A percentile compares a stretch with the other conserved stretches of the same genome.
phyloP scores from a whole-genome alignment of 2,888 invertebrate genomes.

The Subacronicta megacephala region DNA sequence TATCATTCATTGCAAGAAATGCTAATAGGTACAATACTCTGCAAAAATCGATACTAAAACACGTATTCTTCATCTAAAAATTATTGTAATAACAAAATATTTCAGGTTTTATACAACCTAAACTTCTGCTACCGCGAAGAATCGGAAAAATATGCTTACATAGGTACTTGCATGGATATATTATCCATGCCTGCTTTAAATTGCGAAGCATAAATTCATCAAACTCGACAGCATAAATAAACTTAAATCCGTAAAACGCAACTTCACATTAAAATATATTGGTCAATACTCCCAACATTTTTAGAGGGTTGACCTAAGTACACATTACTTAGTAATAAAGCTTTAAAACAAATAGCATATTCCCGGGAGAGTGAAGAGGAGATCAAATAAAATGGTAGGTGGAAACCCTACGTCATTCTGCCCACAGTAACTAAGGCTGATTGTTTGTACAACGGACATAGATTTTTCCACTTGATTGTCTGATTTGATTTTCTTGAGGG shows the following conservation, averaged over 20 bases:
- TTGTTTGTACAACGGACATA: slow-evolving; percentile 87
- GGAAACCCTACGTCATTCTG: slow-evolving; percentile 80
- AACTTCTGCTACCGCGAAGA: too few species aligned
- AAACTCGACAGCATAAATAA: slow-evolving; percentile 9
- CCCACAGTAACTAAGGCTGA: slow-evolving; percentile 86
- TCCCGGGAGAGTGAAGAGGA: slow-evolving; percentile 76
- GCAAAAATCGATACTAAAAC: too few species aligned
- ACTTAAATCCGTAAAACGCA: slow-evolving; percentile 38
- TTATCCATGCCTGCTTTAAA: too few species aligned
- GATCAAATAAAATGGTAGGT: slow-evolving; percentile 79
- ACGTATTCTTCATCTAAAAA: too few species aligned
- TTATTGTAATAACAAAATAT: too few species aligned
- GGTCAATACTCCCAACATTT: slow-evolving; percentile 81
- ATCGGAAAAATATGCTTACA: too few species aligned
- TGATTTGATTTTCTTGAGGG: slow-evolving; percentile 87
- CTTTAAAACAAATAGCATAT: slow-evolving; percentile 87
- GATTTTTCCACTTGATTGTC: slow-evolving; percentile 90
- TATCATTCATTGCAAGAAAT: too few species aligned
- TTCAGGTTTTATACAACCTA: too few species aligned
- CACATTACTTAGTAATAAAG: slow-evolving; percentile 90
- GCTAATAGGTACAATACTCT: too few species aligned
- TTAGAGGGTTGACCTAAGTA: slow-evolving; percentile 88
- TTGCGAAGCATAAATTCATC: background rate
- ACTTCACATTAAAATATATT: slow-evolving; percentile 82
- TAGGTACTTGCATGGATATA: too few species aligned